phyloP scores from a whole-genome alignment of 2,888 invertebrate genomes.

The Ernsta delagoae region DNA sequence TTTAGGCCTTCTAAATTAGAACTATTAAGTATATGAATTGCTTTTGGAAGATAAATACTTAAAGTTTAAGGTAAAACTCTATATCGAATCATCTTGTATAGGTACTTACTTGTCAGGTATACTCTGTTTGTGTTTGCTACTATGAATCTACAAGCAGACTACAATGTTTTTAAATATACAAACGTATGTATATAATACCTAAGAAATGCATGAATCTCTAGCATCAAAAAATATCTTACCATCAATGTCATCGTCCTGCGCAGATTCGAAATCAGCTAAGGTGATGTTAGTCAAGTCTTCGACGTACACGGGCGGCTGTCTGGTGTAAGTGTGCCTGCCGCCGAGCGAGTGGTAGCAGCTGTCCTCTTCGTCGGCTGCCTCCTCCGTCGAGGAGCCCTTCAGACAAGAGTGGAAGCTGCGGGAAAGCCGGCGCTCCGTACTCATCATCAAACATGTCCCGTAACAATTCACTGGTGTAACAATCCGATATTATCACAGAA shows the following conservation, averaged over 20 bases:
- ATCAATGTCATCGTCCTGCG: conserved; percentile 69
- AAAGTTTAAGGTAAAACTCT: too few relatives aligned
- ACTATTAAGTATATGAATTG: too few relatives aligned
- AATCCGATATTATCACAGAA: conserved; percentile 29
- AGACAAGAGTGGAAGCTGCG: conserved; percentile 89
- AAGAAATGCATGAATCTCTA: not conserved
- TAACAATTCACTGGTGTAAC: conserved; percentile 47
- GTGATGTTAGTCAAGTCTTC: conserved; percentile 77
- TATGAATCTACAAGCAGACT: too few relatives aligned
- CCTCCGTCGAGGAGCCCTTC: conserved; percentile 85
- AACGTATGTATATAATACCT: too few relatives aligned
- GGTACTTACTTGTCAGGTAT: too few relatives aligned
- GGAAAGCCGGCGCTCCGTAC: conserved; percentile 85
- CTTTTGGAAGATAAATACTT: too few relatives aligned
- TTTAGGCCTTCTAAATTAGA: too few relatives aligned
- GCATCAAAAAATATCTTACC: conserved; percentile 55
- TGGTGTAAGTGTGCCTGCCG: conserved; percentile 71
- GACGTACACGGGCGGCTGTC: conserved; percentile 75
- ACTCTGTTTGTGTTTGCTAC: too few relatives aligned
- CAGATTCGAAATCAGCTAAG: conserved; percentile 73
- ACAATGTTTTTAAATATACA: too few relatives aligned
- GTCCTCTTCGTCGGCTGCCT: conserved; percentile 78
- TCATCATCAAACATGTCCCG: conserved; percentile 79
- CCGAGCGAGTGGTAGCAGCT: conserved; percentile 79
- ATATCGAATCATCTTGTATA: too few relatives aligned